Base-by-base conservation (phyloP, 2,888 invertebrate genomes). In the Coleophora flavipennella region DNA sequence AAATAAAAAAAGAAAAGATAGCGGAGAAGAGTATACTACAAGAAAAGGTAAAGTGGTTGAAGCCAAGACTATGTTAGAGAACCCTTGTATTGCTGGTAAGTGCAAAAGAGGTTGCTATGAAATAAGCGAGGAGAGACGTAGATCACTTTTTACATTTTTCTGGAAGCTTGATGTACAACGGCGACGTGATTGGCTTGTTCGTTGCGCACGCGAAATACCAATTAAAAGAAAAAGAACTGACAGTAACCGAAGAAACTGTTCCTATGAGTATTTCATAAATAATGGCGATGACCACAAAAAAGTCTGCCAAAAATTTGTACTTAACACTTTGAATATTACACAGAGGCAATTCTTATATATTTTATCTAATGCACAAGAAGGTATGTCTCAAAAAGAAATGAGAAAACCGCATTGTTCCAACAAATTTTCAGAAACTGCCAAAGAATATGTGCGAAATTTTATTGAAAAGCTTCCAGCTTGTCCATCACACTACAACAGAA, bases 391-490 rank as follows among this genome's bases (percentile, higher is more conserved):
- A 29, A 29, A 29, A 3, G 29, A 29, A 6, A 29, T n/a, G 9
- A 29, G 29, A 29, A 29, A 29, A 29, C 29, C 10, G 29, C 3
- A 29, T n/a, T 3, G 8, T 29, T 9, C 29, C n/a, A 6, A 2
- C 3, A 29, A 29, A 29, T 29, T 6, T 29, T 6, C 3, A 3
- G 29, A 29, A 29, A 3, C 3, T 6, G 29, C 3, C 4, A 29
- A 29, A 29, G 3, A 3, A 3, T 6, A 8, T 9, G 29, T 32
- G 12, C 32, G 32, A 34, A 36, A 33, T 13, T 48, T 39, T 38
- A 48, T 49, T 25, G 44, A 47, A 41, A 35, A 32, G n/a, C 32
- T 50, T 25, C 49, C 49, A 2, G 44, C 44, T n/a, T 35, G 44
- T 8, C 42, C 43, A 9, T 49, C 49, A 4, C 49, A 49, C 31